Evolutionary conservation across 2,113 vertebrate genomes (phyloP).

Genomic region (Cebus imitator): DNA sequence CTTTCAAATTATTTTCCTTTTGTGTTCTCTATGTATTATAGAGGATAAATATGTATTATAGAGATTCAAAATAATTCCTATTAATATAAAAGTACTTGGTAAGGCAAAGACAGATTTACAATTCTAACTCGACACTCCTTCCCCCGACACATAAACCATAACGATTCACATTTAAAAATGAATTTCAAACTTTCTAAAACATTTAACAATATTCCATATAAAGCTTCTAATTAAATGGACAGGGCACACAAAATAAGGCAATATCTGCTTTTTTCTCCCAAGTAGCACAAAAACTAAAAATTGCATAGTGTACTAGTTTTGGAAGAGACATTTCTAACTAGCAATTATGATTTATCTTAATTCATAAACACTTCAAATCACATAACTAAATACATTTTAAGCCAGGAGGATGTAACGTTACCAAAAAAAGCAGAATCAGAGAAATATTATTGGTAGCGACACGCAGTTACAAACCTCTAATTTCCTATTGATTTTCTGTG

Average conservation of each 20-base stretch:
- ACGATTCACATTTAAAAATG: background rate
- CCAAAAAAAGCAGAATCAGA: background rate
- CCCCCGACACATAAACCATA: background rate
- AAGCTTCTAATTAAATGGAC: background rate
- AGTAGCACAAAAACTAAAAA: background rate
- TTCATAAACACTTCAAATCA: background rate
- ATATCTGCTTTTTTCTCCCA: background rate
- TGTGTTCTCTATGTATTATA: background rate
- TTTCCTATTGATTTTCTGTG: background rate
- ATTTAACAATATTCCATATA: background rate
- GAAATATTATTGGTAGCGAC: background rate
- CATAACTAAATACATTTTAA: background rate
- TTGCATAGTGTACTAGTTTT: background rate
- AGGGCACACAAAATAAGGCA: background rate
- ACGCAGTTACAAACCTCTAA: background rate
- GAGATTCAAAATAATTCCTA: background rate
- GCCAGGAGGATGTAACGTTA: background rate
- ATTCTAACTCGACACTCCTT: background rate
- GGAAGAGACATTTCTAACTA: constrained; percentile 7
- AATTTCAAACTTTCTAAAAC: background rate
- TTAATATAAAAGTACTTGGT: background rate
- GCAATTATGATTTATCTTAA: background rate
- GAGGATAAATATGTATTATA: background rate
- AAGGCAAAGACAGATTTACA: background rate
- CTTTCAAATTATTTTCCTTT: constrained; percentile 30